Conservation (phyloP, 2,888 invertebrate genomes). For the Parthenolecanium corni region DNA sequence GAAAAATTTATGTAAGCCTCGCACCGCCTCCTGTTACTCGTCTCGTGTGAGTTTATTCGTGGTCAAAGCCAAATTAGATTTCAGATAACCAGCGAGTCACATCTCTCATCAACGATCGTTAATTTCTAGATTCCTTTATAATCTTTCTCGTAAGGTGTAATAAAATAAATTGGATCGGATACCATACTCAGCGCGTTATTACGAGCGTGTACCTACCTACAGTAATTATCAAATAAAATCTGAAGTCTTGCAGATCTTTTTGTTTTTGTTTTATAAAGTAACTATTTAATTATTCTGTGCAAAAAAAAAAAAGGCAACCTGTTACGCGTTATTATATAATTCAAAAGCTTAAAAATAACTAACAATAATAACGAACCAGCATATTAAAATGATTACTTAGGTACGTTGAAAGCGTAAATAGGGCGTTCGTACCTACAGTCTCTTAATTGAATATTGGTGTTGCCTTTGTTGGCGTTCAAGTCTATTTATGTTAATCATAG, state of each 20-base stretch:
- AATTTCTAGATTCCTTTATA: no score
- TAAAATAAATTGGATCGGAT: no score
- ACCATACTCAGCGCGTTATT: no score
- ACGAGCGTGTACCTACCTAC: background rate
- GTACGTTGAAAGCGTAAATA: slow-evolving; percentile 5
- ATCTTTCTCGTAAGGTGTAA: no score
- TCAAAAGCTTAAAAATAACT: background rate
- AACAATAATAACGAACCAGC: slow-evolving; percentile 5
- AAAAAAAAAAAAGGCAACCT: background rate
- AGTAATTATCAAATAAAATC: background rate
- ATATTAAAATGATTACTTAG: no score
- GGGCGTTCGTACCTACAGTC: slow-evolving; percentile 7
- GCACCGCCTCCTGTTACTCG: no score
- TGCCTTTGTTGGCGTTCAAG: slow-evolving; percentile 9
- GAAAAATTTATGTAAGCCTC: no score
- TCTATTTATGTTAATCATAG: slow-evolving; percentile 20
- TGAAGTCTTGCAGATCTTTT: background rate
- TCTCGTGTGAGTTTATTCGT: no score
- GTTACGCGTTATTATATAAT: background rate
- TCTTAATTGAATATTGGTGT: slow-evolving; percentile 21
- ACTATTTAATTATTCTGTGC: background rate
- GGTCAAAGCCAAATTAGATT: no score
- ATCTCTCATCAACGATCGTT: no score
- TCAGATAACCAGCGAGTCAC: no score
- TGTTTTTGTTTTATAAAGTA: background rate